Conservation (phyloP, 2,113 vertebrate genomes). For the Gobius niger region DNA sequence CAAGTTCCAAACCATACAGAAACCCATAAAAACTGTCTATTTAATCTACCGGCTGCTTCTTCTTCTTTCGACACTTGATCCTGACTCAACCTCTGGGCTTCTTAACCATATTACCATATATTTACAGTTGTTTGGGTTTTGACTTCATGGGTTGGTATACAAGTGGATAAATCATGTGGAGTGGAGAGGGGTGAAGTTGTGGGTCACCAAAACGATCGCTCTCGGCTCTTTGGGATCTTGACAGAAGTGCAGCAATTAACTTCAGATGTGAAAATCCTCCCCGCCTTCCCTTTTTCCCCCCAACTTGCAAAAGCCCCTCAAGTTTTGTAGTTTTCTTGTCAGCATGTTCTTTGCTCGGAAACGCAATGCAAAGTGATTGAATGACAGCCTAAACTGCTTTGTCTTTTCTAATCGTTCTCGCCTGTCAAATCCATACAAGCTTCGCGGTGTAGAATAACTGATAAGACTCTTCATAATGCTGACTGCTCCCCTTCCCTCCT, state of each 20-base stretch:
- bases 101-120: slow-evolving; percentile 1
- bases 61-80: slow-evolving; percentile 28
- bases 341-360: slow-evolving; percentile 3
- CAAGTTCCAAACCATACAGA: slow-evolving; percentile 18
- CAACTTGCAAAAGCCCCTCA: no score
- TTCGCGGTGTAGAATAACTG: slow-evolving; percentile 46
- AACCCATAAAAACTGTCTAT: slow-evolving; percentile 41
- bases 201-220: no score
- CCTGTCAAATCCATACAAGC: slow-evolving; percentile 23
- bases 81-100: slow-evolving; percentile 18
- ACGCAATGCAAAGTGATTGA: slow-evolving; percentile 36
- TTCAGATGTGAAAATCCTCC: no score
- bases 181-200: slow-evolving; percentile 27
- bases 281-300: no score
- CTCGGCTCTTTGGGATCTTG: slow-evolving; percentile 21
- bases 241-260: no score
- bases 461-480: slow-evolving; percentile 51
- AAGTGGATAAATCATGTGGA: slow-evolving; percentile 41
- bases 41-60: slow-evolving; percentile 36
- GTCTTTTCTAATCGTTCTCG: slow-evolving; percentile 19
- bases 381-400: slow-evolving; percentile 10
- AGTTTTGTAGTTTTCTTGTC: no score
- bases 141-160: slow-evolving; percentile 38
- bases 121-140: slow-evolving; percentile 38
- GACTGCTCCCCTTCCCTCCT: slow-evolving; percentile 24